Conservation (phyloP, 2,113 vertebrate genomes). For the Macaca nemestrina region DNA sequence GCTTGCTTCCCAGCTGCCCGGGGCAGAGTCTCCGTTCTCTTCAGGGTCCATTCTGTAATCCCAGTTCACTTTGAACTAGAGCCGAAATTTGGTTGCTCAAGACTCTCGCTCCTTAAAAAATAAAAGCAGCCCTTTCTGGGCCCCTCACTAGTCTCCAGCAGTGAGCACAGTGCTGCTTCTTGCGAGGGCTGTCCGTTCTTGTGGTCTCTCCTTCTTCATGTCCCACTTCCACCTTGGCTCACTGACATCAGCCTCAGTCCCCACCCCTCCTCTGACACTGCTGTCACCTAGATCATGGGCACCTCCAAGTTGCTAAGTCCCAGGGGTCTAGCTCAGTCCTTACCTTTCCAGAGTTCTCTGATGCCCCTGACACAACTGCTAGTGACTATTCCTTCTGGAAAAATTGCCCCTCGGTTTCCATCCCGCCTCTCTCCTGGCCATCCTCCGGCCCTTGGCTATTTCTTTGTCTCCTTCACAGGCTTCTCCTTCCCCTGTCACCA, state of each 20-base stretch:
- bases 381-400: background rate
- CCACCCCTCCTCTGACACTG: background rate
- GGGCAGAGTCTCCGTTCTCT: background rate
- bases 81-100: background rate
- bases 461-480: no score
- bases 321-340: background rate
- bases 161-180: background rate
- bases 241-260: background rate
- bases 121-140: background rate
- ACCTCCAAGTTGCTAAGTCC: background rate
- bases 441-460: no score
- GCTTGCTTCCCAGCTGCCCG: background rate
- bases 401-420: background rate
- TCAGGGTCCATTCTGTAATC: background rate
- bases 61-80: background rate
- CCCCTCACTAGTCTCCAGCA: background rate
- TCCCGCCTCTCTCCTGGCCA: fast-evolving
- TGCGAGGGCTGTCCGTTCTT: background rate
- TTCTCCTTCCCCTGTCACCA: no score
- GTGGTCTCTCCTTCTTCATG: background rate
- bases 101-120: background rate
- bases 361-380: background rate
- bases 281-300: background rate
- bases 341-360: background rate
- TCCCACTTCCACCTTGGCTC: background rate